Evolutionary conservation across 1,140 invertebrate species (phyloP).

Genomic region (Lucilia sericata): DNA sequence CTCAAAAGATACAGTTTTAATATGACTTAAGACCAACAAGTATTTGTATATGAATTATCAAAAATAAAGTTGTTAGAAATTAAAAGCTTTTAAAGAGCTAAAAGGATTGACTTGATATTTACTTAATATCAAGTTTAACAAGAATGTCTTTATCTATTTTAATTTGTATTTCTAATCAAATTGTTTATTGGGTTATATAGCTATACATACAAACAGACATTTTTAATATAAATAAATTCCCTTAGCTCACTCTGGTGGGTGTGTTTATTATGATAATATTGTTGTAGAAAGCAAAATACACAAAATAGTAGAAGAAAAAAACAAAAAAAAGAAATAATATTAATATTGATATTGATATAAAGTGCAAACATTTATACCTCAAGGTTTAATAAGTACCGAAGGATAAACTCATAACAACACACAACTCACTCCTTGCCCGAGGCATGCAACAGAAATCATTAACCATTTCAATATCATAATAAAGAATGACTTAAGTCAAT

Average conservation of each 20-base stretch:
- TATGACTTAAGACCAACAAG: too few species aligned
- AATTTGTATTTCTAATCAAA: background rate
- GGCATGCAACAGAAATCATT: too few species aligned
- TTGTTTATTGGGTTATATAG: background rate
- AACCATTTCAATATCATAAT: too few species aligned
- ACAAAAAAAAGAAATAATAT: background rate
- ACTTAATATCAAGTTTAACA: too few species aligned
- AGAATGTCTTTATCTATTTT: too few species aligned
- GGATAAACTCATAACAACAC: background rate
- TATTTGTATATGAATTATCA: too few species aligned
- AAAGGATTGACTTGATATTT: too few species aligned
- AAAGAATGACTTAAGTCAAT: too few species aligned
- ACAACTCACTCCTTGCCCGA: background rate
- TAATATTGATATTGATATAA: slow-evolving; percentile 17
- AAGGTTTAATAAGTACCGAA: background rate
- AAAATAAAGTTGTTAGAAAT: too few species aligned
- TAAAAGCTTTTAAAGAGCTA: too few species aligned
- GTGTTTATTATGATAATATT: slow-evolving; percentile 12
- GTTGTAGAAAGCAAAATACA: background rate
- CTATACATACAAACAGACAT: too few species aligned
- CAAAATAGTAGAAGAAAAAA: background rate
- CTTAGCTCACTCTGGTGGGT: background rate
- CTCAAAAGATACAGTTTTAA: too few species aligned
- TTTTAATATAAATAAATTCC: background rate
- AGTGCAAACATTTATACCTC: slow-evolving; percentile 16